These are phyloP conservation scores for Sycophila sp. DNA, from an alignment of 1,140 invertebrate genomes.

Conservation along the genomic window DNA sequence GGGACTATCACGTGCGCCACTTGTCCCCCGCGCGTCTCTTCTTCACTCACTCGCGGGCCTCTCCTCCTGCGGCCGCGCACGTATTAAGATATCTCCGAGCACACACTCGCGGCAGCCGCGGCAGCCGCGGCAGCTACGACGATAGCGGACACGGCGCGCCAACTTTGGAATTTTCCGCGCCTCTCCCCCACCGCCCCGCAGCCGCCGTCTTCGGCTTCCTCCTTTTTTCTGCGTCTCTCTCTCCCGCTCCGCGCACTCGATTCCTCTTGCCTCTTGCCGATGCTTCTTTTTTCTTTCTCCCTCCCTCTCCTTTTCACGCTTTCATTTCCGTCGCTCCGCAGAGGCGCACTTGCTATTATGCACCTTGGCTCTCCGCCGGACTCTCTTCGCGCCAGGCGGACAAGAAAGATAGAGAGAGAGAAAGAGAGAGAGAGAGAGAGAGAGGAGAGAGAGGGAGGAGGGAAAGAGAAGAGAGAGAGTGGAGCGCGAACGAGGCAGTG, in stretches of 20 bases:
- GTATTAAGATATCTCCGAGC: too few species aligned
- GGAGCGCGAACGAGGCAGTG: neutral
- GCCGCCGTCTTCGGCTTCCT: too few species aligned
- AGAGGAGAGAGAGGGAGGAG: neutral
- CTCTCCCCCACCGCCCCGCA: too few species aligned
- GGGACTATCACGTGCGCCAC: constrained; percentile 35
- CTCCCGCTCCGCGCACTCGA: too few species aligned
- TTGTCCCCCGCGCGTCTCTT: constrained; percentile 8
- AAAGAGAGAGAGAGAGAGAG: neutral
- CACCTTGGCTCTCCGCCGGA: neutral
- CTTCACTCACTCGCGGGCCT: too few species aligned
- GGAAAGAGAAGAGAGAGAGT: neutral
- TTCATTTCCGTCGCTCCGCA: neutral
- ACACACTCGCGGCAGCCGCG: neutral
- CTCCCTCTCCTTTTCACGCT: constrained; percentile 7
- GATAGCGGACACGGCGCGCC: neutral
- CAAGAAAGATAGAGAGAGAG: neutral
- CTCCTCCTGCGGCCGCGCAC: neutral
- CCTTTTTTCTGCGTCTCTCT: neutral
- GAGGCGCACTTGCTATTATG: too few species aligned
- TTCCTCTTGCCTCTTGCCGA: too few species aligned
- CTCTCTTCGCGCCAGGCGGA: too few species aligned
- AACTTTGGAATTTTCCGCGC: constrained; percentile 25
- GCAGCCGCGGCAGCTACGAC: neutral
- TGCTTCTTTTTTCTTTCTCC: neutral